Evolutionary conservation across 2,888 invertebrate genomes (phyloP).

Genomic region (Heteromyza rotundicornis): DNA sequence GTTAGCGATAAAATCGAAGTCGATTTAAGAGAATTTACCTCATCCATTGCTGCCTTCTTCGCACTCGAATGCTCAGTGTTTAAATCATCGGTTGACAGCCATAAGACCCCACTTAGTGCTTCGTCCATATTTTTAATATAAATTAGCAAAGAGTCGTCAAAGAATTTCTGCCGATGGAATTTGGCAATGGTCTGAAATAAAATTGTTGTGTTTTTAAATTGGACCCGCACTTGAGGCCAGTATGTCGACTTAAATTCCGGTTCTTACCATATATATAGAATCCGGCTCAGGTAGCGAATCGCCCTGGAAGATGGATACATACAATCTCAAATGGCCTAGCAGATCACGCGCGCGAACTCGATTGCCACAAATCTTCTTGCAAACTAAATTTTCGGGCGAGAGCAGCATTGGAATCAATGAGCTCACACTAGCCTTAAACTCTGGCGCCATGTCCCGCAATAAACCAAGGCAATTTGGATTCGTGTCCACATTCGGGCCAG

Average conservation of each 20-base stretch:
- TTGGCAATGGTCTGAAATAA: constrained; percentile 84
- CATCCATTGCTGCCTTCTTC: constrained; percentile 73
- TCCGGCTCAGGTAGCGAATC: constrained; percentile 95
- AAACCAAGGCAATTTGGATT: constrained; percentile 91
- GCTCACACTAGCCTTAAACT: constrained; percentile 85
- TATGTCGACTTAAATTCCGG: no score
- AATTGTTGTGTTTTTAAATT: not conserved
- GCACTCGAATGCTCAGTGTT: constrained; percentile 84
- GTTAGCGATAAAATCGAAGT: not conserved
- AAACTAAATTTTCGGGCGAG: constrained; percentile 84
- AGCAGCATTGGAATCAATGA: constrained; percentile 85
- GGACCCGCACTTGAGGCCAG: no score
- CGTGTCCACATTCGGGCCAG: constrained; percentile 92
- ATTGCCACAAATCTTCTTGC: constrained; percentile 93
- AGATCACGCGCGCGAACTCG: constrained; percentile 88
- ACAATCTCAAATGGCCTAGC: constrained; percentile 94
- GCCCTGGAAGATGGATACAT: constrained; percentile 93
- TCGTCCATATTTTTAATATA: constrained; percentile 93
- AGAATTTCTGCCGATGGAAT: constrained; percentile 96
- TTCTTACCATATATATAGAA: no score
- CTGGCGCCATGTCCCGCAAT: constrained; percentile 85
- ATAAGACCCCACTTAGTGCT: constrained; percentile 93
- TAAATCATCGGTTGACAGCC: constrained; percentile 87
- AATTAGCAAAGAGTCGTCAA: constrained; percentile 90
- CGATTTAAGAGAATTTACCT: constrained; percentile 33